phyloP scores from a whole-genome alignment of 2,888 invertebrate species.

The Artemia sinica region DNA sequence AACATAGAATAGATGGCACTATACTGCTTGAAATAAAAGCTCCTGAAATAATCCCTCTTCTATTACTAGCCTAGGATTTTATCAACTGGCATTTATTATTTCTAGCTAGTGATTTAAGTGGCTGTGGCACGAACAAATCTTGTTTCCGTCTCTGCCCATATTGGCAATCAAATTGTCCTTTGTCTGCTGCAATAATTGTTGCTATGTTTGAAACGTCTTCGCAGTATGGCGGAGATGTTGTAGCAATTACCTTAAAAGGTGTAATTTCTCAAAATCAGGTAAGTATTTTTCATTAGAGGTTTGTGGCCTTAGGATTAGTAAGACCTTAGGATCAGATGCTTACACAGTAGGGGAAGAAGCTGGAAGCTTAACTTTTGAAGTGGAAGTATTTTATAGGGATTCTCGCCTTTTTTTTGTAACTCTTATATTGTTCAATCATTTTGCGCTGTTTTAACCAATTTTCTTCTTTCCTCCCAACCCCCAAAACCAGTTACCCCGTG shows the following conservation, averaged over 20 bases:
- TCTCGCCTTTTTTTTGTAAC: background rate
- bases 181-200: constrained; percentile 19
- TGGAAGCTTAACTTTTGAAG: no score
- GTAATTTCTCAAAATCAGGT: constrained; percentile 17
- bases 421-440: background rate
- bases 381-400: no score
- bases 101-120: constrained; percentile 20
- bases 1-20: no score
- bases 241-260: constrained; percentile 19
- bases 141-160: constrained; percentile 20
- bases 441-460: background rate
- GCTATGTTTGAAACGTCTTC: constrained; percentile 20
- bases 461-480: no score
- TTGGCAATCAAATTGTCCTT: constrained; percentile 19
- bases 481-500: no score
- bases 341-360: no score
- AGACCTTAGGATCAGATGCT: no score
- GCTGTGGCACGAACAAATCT: constrained; percentile 19
- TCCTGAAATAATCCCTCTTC: background rate
- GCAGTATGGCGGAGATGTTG: constrained; percentile 16
- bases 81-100: background rate
- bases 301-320: constrained; percentile 18
- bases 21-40: background rate
- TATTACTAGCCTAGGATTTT: background rate
- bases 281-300: constrained; percentile 19